A percentile compares a stretch with the other conserved stretches of the same genome.
Conservation (phyloP, 2,113 vertebrate genomes). For the Phylloscopus trochilus region DNA sequence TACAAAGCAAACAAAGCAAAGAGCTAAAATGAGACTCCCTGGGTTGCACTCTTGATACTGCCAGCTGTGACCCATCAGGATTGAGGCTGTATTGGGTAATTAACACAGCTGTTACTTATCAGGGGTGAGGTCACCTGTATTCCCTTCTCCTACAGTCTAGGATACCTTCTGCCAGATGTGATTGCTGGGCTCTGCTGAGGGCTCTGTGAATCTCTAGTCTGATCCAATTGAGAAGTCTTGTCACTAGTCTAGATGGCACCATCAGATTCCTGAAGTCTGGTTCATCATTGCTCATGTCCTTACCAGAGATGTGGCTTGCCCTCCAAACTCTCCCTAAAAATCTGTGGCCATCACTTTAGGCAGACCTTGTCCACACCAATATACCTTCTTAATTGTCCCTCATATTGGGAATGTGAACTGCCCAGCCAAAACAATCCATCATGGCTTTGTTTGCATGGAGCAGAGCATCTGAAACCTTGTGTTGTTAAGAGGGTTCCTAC, state of each 20-base stretch:
- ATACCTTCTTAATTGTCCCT: background rate
- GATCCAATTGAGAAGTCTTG: background rate
- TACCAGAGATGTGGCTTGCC: background rate
- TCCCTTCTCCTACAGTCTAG: background rate
- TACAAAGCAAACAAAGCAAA: no score
- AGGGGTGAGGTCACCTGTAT: background rate
- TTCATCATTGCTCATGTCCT: background rate
- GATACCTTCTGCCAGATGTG: background rate
- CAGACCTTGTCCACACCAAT: background rate
- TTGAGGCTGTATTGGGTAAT: background rate
- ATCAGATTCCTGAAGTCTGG: background rate
- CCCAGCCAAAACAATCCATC: background rate
- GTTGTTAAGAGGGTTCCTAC: background rate
- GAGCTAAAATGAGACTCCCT: no score
- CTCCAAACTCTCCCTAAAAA: background rate
- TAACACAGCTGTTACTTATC: background rate
- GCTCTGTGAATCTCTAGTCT: background rate
- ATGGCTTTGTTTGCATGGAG: background rate
- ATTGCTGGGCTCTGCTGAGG: background rate
- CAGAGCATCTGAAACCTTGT: background rate
- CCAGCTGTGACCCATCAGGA: background rate
- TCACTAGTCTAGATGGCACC: background rate
- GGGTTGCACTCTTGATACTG: no score
- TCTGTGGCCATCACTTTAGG: fast-evolving
- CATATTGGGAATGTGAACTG: background rate